Evolutionary conservation across 2,888 invertebrate species (phyloP), one percentile per base, ranked within the genome.

Genomic region (Cataglyphis livida): DNA sequence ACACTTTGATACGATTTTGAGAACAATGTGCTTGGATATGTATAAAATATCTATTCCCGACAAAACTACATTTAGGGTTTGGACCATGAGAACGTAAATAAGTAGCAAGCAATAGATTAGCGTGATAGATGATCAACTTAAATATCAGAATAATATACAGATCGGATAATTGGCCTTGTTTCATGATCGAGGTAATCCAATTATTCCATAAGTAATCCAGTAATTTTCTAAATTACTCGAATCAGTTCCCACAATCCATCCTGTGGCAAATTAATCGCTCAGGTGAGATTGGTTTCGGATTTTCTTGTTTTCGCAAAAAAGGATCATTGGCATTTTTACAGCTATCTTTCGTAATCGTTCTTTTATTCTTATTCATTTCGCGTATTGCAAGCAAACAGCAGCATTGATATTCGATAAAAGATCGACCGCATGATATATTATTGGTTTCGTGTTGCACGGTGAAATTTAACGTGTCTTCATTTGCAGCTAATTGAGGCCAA

Each of bases 401-500:
- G 32, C 25, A 4, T 25, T 12, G 32, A 59, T 59, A 28, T 38
- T 61, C n/a, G 21, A 70, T 44, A 59, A 78, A 78, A 61, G 44
- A 70, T 78, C 32, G n/a, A n/a, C n/a, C 51, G n/a, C 48, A 12
- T 59, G 71, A 78, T 79, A 12, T 44, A 44, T 44, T 79, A 71
- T 76, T 62, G 82, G 75, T 82, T 73, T 83, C 81, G 59, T 54
- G 81, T 88, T 65, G 71, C 71, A 66, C 25, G 87, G 66, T 38
- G 62, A 82, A 85, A 86, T 85, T 89, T 84, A 86, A 90, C 83
- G 66, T 79, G 83, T 85, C 89, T 88, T 87, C 87, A 87, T 91
- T 91, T 83, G 71, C 81, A 81, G 82, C 73, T 91, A 88, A 92
- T 90, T 88, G 87, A 84, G 82, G 79, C 83, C 86, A 85, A 89